phyloP scores from a whole-genome alignment of 2,888 invertebrate genomes.

The Cerceris rybyensis region DNA sequence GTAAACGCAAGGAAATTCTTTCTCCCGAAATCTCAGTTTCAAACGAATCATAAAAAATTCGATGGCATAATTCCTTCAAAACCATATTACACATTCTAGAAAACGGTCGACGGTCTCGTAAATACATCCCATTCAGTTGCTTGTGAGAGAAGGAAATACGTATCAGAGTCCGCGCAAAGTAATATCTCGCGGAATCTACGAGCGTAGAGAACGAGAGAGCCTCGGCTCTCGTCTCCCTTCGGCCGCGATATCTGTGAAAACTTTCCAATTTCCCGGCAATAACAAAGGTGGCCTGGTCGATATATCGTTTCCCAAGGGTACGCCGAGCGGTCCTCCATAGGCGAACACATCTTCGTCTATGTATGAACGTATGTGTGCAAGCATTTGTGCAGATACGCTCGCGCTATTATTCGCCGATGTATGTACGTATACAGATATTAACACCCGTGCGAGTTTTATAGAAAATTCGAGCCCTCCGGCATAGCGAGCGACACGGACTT shows the following conservation, averaged over 20 bases:
- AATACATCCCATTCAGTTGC: constrained; percentile 52
- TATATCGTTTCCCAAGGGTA: constrained; percentile 52
- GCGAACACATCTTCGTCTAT: constrained; percentile 1
- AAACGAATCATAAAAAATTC: no score
- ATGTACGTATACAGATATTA: constrained; percentile 2
- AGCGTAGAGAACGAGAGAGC: constrained; percentile 15
- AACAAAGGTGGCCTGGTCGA: constrained; percentile 63
- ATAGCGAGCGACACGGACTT: constrained; percentile 5
- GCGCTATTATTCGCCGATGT: background rate
- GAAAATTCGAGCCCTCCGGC: constrained; percentile 17
- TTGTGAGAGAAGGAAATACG: constrained; percentile 33
- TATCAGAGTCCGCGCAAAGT: constrained; percentile 54
- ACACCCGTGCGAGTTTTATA: background rate
- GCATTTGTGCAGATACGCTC: constrained; percentile 1
- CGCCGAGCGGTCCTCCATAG: constrained; percentile 19
- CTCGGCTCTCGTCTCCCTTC: constrained; percentile 11
- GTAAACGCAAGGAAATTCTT: background rate
- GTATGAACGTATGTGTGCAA: background rate
- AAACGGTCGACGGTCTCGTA: constrained; percentile 47
- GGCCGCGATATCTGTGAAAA: constrained; percentile 68
- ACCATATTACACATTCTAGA: constrained; percentile 13
- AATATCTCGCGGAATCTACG: constrained; percentile 66
- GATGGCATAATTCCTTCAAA: background rate
- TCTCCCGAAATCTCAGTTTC: no score
- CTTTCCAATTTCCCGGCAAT: constrained; percentile 73